Conservation (phyloP, 2,888 invertebrate species). For the Kuschelorhynchus macadamiae region DNA sequence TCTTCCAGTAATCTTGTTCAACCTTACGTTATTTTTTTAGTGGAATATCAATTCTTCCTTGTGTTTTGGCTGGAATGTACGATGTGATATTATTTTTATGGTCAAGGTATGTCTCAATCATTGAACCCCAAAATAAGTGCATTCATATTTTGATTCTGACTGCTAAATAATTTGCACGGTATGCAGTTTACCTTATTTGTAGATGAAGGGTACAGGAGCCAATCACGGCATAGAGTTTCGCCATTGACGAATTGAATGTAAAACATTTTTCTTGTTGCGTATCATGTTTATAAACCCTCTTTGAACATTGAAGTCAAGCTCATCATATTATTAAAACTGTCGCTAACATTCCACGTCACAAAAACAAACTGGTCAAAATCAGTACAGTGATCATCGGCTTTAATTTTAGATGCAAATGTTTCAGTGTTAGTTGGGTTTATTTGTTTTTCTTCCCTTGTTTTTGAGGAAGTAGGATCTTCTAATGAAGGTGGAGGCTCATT, state of each 20-base stretch:
- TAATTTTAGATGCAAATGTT: background rate
- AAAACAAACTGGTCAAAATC: background rate
- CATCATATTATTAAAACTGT: background rate
- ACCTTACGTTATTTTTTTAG: background rate
- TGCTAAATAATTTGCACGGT: constrained; percentile 7
- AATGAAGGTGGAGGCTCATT: background rate
- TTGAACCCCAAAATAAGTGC: background rate
- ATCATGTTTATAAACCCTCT: background rate
- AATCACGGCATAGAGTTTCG: background rate
- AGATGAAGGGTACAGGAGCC: background rate
- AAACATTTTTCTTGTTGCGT: constrained; percentile 5
- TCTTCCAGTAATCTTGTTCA: constrained; percentile 5
- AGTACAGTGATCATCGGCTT: background rate
- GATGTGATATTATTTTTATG: background rate
- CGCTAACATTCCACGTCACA: background rate
- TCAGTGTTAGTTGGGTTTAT: background rate
- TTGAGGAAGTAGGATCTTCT: background rate
- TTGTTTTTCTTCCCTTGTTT: background rate
- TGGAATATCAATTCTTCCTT: background rate
- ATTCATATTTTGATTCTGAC: constrained; percentile 1
- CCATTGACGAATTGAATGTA: constrained; percentile 1
- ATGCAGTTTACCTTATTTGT: background rate
- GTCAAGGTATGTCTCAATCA: background rate
- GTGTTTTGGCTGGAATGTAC: background rate
- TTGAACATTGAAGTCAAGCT: background rate